These are phyloP conservation scores for Macroglossus sobrinus DNA, from an alignment of 2,113 vertebrate species.

Conservation along the genomic window DNA sequence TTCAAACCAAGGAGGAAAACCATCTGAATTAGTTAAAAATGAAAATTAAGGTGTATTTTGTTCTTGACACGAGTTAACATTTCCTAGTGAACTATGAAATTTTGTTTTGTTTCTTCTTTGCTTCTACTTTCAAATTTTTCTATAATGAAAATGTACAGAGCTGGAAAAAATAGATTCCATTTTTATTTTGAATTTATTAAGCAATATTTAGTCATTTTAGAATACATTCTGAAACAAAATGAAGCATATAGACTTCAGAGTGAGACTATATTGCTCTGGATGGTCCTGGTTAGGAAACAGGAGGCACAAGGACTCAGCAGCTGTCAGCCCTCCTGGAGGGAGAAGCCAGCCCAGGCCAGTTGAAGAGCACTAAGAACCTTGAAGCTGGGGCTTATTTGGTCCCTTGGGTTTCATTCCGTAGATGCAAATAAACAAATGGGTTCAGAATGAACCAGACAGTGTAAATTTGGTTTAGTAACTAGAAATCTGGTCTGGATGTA, in stretches of 20 bases:
- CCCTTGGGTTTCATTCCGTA: background rate
- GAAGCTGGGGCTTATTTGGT: background rate
- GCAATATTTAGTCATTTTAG: background rate
- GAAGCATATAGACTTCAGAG: background rate
- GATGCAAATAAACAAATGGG: background rate
- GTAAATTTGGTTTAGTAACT: background rate
- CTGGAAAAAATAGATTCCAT: background rate
- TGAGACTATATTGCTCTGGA: background rate
- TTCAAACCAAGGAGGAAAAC: background rate
- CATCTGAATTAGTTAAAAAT: background rate
- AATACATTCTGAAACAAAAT: background rate
- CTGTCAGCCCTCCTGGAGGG: rapidly evolving
- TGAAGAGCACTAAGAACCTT: background rate
- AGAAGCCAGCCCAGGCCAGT: background rate
- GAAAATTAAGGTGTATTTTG: background rate
- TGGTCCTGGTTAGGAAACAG: background rate
- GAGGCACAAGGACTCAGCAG: background rate
- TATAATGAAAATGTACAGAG: background rate
- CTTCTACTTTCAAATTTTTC: constrained; percentile 4
- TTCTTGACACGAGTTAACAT: background rate
- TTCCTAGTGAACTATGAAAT: background rate
- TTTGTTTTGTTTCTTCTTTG: constrained; percentile 39
- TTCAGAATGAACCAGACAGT: background rate
- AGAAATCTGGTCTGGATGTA: background rate
- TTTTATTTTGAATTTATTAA: background rate